Base-by-base conservation (phyloP, 2,797 vertebrate genomes). In the Sebastes oblongus region DNA sequence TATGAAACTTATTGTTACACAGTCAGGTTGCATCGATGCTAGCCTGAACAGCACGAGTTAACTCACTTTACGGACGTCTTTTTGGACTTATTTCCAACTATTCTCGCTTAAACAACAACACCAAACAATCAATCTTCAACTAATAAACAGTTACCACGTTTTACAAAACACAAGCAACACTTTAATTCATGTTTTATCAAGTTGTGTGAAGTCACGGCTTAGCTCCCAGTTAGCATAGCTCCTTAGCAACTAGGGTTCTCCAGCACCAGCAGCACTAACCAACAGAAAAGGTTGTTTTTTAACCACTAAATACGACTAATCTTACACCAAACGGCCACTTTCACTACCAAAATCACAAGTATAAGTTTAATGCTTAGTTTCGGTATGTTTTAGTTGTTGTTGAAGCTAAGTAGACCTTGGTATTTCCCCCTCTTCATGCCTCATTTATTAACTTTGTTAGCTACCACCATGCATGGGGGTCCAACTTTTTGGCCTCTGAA, bases 181-280 rank as follows among this genome's bases (percentile, higher is more conserved):
- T 24, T 30, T 24, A 7, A 22, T 66, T 20, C 2, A n/a, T 14
- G 55, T 77, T 79, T 18, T 13, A 4, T 7, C 1, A 66, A 82
- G 25, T 74, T 72, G 18, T 11, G 67, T 16, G 46, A 42, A 82
- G 81, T 86, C 69, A 22, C 18, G 66, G 66, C 3, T 82, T 89
- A 91, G 89, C 91, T 81, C 36, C 8, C 22, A 29, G 89, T 72
- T 94, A 93, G 93, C 93, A 87, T 93, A 89, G 87, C 88, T 46
- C 32, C 10, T 72, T 89, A 92, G 87, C 91, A 60, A 39, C 86
- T 55, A 72, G 56, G 56, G 83, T 83, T 42, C 39, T 42, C 68
- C 73, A 55, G 75, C 78, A 36, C 2, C 34, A 24, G 3, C 78
- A 77, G 36, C 68, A 9, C 69, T 30, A 24, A 58, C 74, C 27